A percentile compares a stretch with the other conserved stretches of the same genome.
These are phyloP conservation scores for Diadromus collaris DNA, from an alignment of 2,888 invertebrate genomes.

Conservation along the genomic window DNA sequence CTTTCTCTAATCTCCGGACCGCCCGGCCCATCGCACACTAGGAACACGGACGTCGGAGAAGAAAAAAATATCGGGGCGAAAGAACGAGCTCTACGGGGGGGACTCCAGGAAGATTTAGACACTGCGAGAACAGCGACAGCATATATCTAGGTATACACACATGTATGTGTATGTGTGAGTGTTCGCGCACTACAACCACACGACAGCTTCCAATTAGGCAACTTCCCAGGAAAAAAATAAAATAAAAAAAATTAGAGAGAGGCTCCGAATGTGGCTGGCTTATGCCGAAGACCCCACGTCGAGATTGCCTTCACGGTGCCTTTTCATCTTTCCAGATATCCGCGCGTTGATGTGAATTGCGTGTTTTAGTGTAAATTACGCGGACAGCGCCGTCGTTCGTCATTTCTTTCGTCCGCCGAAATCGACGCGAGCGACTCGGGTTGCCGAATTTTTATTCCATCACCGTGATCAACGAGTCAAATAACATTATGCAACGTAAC, in stretches of 20 bases:
- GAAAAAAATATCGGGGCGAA: slow-evolving; percentile 32
- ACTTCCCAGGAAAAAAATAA: slow-evolving; percentile 55
- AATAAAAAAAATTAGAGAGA: slow-evolving; percentile 23
- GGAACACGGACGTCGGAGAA: slow-evolving; percentile 11
- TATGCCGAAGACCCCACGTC: slow-evolving; percentile 50
- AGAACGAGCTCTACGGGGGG: slow-evolving; percentile 57
- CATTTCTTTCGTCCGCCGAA: slow-evolving; percentile 12
- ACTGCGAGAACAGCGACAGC: slow-evolving; percentile 28
- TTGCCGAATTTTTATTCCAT: slow-evolving; percentile 2
- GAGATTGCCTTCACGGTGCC: slow-evolving; percentile 43
- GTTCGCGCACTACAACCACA: slow-evolving; percentile 39
- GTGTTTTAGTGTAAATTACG: slow-evolving; percentile 2
- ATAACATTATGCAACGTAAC: slow-evolving; percentile 3
- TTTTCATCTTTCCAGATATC: slow-evolving; percentile 53
- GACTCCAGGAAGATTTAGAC: slow-evolving; percentile 41
- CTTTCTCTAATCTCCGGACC: slow-evolving; percentile 38
- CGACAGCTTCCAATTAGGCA: slow-evolving; percentile 58
- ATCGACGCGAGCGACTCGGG: background rate
- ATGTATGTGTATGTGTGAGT: background rate
- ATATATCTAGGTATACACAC: background rate
- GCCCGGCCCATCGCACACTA: slow-evolving; percentile 43
- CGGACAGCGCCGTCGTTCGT: slow-evolving; percentile 7
- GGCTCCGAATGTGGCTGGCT: slow-evolving; percentile 25
- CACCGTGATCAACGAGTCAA: background rate
- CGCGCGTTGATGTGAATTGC: slow-evolving; percentile 19